Evolutionary conservation across 2,888 invertebrate species (phyloP).

Genomic region (Ectemnius continuus): DNA sequence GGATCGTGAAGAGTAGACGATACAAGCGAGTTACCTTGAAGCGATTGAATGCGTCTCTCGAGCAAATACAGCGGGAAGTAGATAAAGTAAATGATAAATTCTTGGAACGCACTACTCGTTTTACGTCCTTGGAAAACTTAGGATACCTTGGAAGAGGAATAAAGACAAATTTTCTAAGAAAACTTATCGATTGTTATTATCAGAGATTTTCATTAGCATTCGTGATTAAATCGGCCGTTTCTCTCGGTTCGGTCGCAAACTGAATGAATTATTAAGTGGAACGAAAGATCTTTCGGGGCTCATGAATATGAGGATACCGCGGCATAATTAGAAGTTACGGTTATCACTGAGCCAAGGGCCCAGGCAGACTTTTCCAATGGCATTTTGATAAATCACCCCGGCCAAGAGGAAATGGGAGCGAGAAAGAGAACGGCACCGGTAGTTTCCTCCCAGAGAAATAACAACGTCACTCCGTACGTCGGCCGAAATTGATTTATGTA

Average conservation of each 20-base stretch:
- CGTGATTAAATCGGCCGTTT: background rate
- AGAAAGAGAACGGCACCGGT: too few species aligned
- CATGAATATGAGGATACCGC: conserved; percentile 9
- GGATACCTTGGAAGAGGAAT: too few species aligned
- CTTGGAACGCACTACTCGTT: too few species aligned
- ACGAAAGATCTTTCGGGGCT: background rate
- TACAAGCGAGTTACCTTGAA: too few species aligned
- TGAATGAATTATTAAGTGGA: conserved; percentile 24
- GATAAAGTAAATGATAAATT: too few species aligned
- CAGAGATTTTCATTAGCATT: background rate
- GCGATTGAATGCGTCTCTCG: too few species aligned
- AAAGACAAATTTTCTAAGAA: too few species aligned
- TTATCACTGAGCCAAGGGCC: background rate
- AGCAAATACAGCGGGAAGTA: too few species aligned
- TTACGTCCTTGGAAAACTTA: too few species aligned
- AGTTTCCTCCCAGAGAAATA: conserved; percentile 15
- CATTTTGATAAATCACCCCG: conserved; percentile 42
- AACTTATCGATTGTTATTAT: too few species aligned
- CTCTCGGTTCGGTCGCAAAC: background rate
- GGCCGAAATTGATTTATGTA: conserved; percentile 44
- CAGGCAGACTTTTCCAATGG: conserved; percentile 24
- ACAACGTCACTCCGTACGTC: conserved; percentile 4
- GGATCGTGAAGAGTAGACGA: too few species aligned
- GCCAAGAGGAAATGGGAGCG: background rate
- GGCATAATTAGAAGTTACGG: conserved; percentile 14